Base-by-base conservation (phyloP, 2,888 invertebrate species). In the Acanthococcus lagerstroemiae region DNA sequence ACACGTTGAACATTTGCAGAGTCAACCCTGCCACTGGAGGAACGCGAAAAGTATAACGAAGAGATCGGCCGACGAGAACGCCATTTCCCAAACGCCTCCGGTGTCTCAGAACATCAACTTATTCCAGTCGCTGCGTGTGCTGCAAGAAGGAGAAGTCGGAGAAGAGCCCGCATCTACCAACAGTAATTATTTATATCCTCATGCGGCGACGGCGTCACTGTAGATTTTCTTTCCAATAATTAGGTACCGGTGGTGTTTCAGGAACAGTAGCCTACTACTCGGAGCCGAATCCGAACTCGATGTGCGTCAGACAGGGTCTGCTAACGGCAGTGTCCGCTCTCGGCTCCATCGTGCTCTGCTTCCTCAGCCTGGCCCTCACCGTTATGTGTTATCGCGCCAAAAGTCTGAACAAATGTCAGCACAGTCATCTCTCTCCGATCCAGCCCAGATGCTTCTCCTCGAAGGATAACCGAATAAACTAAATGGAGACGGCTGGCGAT, bases 11-110 rank as follows among this genome's bases (percentile, higher is more conserved):
- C 24, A 46, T 46, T 73, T 74, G 27, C 78, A 93, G 92, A 90
- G 89, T 69, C 92, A 93, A 77, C 90, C 91, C 0, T 93, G 93
- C 73, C 91, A 93, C 76, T 92, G 93, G 93, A 84, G 92, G 68
- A 92, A 91, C 74, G 84, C 90, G 71, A 91, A 92, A 77, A 84
- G 83, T 67, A 84, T 90, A 30, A 81, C 83, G 25, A 88, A 88
- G 73, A 83, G 91, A 72, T 87, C 90, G 44, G 79, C 84, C 48
- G 72, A 78, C 69, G 75, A 77, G 56, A 72, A 71, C 7, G 72
- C 68, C 5, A 58, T 72, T 15, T 71, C 74, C 15, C 73, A 78
- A 9, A 73, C 76, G 56, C 77, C 80, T 68, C 77, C 80, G 67
- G 74, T 91, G 12, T 92, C 92, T 0, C 93, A 94, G 78, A 93